phyloP scores from a whole-genome alignment of 2,113 vertebrate species.

The Zosterops japonicus region DNA sequence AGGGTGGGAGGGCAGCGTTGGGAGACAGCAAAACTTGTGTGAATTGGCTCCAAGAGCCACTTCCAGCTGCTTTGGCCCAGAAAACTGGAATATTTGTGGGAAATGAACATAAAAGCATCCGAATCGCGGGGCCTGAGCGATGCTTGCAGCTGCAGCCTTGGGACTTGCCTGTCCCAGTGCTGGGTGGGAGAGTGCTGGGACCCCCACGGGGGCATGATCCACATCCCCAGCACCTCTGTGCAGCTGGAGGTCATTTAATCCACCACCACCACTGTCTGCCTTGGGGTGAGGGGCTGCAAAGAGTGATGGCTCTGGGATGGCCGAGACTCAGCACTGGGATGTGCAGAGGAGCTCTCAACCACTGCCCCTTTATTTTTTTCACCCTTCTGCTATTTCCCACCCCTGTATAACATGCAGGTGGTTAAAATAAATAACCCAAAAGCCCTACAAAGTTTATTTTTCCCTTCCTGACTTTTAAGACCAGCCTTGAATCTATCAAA shows the following conservation, averaged over 20 bases:
- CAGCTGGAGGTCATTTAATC: neutral
- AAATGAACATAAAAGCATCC: neutral
- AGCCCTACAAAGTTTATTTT: neutral
- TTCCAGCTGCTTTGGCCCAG: constrained; percentile 27
- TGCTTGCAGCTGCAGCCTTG: neutral
- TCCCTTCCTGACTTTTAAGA: constrained; percentile 15
- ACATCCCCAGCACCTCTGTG: neutral
- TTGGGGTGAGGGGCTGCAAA: neutral
- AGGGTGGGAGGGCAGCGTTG: neutral
- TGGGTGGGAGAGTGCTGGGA: neutral
- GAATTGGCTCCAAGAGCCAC: neutral
- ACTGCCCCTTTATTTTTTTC: neutral
- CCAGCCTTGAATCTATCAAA: neutral
- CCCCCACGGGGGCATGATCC: neutral
- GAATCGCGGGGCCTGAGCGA: neutral
- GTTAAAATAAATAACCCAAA: neutral
- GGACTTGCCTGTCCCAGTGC: neutral
- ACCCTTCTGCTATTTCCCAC: neutral
- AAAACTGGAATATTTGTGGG: constrained; percentile 24
- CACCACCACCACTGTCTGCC: fast-evolving
- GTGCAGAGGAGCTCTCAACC: neutral
- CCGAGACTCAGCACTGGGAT: fast-evolving
- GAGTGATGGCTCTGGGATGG: neutral
- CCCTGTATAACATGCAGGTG: neutral
- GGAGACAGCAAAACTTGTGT: neutral